A percentile compares a stretch with the other conserved stretches of the same genome.
Conservation (phyloP, 2,888 invertebrate genomes). For the Steromphala cineraria region DNA sequence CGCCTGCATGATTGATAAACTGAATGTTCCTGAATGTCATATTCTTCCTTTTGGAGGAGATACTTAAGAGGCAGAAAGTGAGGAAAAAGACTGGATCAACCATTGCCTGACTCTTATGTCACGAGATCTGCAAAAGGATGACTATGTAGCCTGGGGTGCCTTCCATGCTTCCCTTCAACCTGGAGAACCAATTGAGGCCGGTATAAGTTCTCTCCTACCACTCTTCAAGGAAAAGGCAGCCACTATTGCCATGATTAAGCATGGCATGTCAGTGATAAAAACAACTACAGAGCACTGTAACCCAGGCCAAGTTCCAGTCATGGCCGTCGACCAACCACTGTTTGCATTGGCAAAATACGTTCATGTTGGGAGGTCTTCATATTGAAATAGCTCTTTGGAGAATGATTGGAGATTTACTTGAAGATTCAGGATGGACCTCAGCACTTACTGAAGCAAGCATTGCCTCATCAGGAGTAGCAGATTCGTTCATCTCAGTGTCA, state of each 20-base stretch:
- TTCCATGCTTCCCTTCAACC: constrained; percentile 17
- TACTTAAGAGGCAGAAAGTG: constrained; percentile 1
- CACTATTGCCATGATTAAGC: constrained; percentile 17
- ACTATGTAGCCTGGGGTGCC: background rate
- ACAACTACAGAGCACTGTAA: background rate
- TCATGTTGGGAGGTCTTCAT: constrained; percentile 28
- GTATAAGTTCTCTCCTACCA: background rate
- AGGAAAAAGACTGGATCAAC: constrained; percentile 26
- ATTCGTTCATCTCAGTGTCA: constrained; percentile 19
- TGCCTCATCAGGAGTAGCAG: constrained; percentile 2
- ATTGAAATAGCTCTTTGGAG: constrained; percentile 21
- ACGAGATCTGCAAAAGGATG: background rate
- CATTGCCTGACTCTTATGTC: background rate
- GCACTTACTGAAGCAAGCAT: constrained; percentile 14
- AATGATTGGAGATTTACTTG: constrained; percentile 11
- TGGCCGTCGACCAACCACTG: constrained; percentile 22
- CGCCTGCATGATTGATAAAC: background rate
- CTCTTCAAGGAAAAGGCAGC: background rate
- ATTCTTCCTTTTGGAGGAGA: background rate
- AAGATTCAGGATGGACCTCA: constrained; percentile 24
- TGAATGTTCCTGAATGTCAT: no score
- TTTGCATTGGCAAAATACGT: constrained; percentile 25
- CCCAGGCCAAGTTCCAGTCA: background rate
- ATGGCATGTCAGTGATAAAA: constrained; percentile 17
- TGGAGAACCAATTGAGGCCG: background rate